Conservation (phyloP, 2,797 vertebrate species). For the Valencia hispanica region DNA sequence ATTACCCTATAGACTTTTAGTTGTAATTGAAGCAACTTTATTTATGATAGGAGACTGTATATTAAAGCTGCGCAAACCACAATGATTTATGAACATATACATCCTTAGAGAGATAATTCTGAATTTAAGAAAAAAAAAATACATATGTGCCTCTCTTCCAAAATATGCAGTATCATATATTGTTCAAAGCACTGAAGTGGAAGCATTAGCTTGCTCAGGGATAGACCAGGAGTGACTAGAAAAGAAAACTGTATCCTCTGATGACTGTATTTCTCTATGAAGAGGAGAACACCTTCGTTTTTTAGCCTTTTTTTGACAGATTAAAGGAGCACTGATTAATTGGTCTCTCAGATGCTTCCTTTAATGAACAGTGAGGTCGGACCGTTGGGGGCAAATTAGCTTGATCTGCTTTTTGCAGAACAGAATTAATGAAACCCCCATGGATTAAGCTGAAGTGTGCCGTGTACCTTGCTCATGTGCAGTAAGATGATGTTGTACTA, state of each 20-base stretch:
- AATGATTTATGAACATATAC: constrained; percentile 17
- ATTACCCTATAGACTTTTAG: background rate
- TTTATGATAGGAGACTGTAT: background rate
- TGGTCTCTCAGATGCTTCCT: constrained; percentile 79
- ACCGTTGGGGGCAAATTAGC: constrained; percentile 78
- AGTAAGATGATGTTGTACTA: constrained; percentile 19
- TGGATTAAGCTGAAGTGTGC: constrained; percentile 66
- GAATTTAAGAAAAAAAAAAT: constrained; percentile 1
- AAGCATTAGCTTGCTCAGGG: constrained; percentile 6
- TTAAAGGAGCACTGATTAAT: constrained; percentile 81
- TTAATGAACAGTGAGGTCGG: constrained; percentile 80
- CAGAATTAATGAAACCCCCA: constrained; percentile 77
- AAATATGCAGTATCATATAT: constrained; percentile 44
- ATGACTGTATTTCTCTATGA: constrained; percentile 58
- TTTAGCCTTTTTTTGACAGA: constrained; percentile 62
- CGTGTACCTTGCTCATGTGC: constrained; percentile 49
- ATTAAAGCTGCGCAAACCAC: background rate
- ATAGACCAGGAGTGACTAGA: constrained; percentile 15
- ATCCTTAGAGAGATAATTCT: background rate
- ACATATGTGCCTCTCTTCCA: background rate
- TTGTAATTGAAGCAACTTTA: background rate
- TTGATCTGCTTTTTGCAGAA: constrained; percentile 77
- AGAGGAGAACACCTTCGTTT: constrained; percentile 47
- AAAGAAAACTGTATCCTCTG: constrained; percentile 45
- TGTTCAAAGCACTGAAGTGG: constrained; percentile 5